These are phyloP conservation scores for Ditylenchus dipsaci DNA, from an alignment of 1,140 invertebrate genomes.

Conservation along the genomic window DNA sequence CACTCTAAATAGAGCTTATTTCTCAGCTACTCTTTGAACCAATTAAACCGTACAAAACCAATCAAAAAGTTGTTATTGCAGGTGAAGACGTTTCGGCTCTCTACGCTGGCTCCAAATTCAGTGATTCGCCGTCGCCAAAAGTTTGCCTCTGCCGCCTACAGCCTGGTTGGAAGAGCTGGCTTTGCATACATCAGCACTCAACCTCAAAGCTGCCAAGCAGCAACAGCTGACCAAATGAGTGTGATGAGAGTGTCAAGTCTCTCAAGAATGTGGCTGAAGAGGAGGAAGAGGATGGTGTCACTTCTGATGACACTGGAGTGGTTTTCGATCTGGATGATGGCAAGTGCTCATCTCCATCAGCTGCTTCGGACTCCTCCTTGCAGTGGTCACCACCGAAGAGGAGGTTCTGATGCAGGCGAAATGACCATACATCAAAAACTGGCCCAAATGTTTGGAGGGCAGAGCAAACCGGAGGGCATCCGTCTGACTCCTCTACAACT, in stretches of 20 bases:
- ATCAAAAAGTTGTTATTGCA: no score
- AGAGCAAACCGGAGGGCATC: slow-evolving; percentile 5
- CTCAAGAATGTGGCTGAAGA: not conserved
- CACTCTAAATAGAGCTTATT: no score
- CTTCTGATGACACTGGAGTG: not conserved
- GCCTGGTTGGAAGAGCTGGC: slow-evolving; percentile 18
- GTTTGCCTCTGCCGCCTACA: slow-evolving; percentile 25
- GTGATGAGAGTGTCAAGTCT: not conserved
- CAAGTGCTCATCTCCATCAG: not conserved
- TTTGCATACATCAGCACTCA: not conserved
- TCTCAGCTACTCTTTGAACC: no score
- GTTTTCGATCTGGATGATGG: slow-evolving; percentile 1
- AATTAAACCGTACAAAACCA: no score
- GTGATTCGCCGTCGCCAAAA: slow-evolving; percentile 31
- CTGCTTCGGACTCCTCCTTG: not conserved
- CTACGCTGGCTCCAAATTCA: slow-evolving; percentile 29
- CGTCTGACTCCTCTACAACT: slow-evolving; percentile 25
- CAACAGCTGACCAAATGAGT: not conserved
- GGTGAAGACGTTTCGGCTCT: slow-evolving; percentile 19
- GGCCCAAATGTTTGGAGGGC: not conserved
- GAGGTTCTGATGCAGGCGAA: not conserved
- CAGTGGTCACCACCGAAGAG: slow-evolving; percentile 5
- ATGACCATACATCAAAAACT: not conserved
- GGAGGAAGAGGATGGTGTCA: not conserved
- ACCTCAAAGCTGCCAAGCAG: not conserved